Conservation (phyloP, 2,797 vertebrate species). For the Gila robusta region DNA sequence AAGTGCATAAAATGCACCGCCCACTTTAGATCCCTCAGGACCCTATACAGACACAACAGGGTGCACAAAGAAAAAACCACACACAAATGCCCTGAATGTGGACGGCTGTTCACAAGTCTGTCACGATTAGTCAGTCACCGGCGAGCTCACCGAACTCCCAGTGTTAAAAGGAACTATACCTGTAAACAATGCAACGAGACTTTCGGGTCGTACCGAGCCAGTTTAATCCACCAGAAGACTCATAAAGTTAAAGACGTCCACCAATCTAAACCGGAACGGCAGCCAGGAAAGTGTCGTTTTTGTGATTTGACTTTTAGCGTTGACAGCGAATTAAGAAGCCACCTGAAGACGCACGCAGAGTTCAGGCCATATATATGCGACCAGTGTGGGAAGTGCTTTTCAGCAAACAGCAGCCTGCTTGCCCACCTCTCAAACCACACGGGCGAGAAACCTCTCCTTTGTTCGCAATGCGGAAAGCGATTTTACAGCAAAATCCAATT, state of each 20-base stretch:
- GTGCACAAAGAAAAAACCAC: conserved; percentile 69
- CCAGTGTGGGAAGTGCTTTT: conserved; percentile 76
- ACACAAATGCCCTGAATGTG: conserved; percentile 74
- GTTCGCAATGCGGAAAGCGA: conserved; percentile 76
- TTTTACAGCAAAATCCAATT: conserved; percentile 77
- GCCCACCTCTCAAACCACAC: conserved; percentile 71
- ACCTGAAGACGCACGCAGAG: conserved; percentile 73
- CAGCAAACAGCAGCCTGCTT: conserved; percentile 68
- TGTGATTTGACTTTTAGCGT: conserved; percentile 74
- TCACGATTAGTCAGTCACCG: conserved; percentile 76
- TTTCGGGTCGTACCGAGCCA: conserved; percentile 67
- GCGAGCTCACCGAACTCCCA: conserved; percentile 68
- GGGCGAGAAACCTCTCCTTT: conserved; percentile 73
- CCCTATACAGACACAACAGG: conserved; percentile 72
- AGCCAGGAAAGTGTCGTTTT: conserved; percentile 73
- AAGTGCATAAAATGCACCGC: conserved; percentile 75
- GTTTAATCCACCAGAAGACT: conserved; percentile 69
- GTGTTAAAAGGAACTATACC: conserved; percentile 60
- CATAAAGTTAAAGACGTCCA: conserved; percentile 71
- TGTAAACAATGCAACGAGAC: conserved; percentile 69
- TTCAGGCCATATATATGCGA: conserved; percentile 72
- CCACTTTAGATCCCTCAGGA: conserved; percentile 65
- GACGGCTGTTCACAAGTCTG: conserved; percentile 71
- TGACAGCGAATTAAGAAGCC: conserved; percentile 76
- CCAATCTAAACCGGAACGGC: conserved; percentile 60